Conservation (phyloP, 2,113 vertebrate genomes). For the Donacobius atricapilla region DNA sequence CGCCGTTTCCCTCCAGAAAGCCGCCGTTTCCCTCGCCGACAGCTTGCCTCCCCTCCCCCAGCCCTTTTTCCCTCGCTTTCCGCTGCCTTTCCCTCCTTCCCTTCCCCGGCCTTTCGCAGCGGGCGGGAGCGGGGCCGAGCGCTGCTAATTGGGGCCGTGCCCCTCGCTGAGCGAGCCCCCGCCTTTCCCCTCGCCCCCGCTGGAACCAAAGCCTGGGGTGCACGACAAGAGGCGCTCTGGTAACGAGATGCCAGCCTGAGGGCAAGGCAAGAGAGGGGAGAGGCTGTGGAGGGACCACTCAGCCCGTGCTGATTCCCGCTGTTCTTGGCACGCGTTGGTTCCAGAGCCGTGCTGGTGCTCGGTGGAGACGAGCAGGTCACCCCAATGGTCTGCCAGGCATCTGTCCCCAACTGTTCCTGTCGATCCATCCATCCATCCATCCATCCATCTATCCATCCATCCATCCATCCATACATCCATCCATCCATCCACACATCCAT, state of each 20-base stretch:
- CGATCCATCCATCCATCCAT: background rate
- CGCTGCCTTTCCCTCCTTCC: slow-evolving; percentile 53
- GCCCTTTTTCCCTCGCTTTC: slow-evolving; percentile 4
- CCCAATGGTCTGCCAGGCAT: background rate
- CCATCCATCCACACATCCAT: background rate
- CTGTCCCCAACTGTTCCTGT: too few relatives aligned
- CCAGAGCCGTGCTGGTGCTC: rapidly evolving
- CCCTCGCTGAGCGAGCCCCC: slow-evolving; percentile 6
- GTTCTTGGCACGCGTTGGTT: rapidly evolving
- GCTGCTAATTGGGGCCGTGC: slow-evolving; percentile 68
- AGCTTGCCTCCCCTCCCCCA: background rate
- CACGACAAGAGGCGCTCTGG: rapidly evolving
- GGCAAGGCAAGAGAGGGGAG: background rate
- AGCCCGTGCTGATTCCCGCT: rapidly evolving
- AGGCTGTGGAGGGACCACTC: rapidly evolving
- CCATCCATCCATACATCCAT: background rate
- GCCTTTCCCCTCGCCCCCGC: background rate
- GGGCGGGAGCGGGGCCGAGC: background rate
- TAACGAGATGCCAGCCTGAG: background rate
- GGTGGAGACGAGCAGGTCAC: rapidly evolving
- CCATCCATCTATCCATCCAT: background rate
- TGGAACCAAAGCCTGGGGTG: background rate
- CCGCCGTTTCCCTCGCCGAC: background rate
- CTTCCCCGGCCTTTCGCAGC: slow-evolving; percentile 1
- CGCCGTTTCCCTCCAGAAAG: background rate